Conservation (phyloP, 1,140 invertebrate species). For the Drosophila nasuta region DNA sequence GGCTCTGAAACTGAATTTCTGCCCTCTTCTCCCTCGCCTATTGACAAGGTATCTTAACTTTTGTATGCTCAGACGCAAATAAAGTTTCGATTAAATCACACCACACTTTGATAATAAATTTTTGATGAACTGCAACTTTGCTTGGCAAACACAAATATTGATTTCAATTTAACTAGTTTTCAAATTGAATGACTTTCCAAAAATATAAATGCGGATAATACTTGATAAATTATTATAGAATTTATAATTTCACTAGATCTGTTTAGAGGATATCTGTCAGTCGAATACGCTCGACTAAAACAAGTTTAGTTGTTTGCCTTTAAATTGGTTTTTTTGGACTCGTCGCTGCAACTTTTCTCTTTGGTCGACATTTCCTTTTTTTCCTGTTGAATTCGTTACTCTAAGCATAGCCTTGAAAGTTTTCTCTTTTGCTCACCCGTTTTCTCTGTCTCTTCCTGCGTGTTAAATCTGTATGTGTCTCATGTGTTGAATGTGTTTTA, state of each 20-base stretch:
- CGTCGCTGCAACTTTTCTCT: slow-evolving; percentile 22
- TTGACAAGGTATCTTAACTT: neutral
- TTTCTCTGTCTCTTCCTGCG: neutral
- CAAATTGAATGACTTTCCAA: neutral
- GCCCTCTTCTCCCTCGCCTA: neutral
- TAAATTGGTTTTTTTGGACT: slow-evolving; percentile 67
- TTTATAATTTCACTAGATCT: neutral
- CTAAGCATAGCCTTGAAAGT: slow-evolving; percentile 39
- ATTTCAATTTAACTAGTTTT: neutral
- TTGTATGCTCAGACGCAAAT: too few species aligned
- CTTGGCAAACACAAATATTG: too few species aligned
- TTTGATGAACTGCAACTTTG: too few species aligned
- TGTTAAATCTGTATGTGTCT: slow-evolving; percentile 22
- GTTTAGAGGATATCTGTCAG: neutral
- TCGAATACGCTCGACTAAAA: neutral
- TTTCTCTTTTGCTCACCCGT: slow-evolving; percentile 23
- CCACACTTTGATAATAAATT: too few species aligned
- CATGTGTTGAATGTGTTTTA: slow-evolving; percentile 71
- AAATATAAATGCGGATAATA: neutral
- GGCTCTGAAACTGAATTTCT: slow-evolving; percentile 59
- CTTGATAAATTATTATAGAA: neutral
- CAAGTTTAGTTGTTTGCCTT: slow-evolving; percentile 45
- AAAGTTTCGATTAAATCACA: too few species aligned
- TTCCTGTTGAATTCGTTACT: slow-evolving; percentile 16
- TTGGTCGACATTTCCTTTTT: slow-evolving; percentile 28